These are phyloP conservation scores for Acipenser ruthenus DNA, from an alignment of 2,797 vertebrate species.

Conservation along the genomic window DNA sequence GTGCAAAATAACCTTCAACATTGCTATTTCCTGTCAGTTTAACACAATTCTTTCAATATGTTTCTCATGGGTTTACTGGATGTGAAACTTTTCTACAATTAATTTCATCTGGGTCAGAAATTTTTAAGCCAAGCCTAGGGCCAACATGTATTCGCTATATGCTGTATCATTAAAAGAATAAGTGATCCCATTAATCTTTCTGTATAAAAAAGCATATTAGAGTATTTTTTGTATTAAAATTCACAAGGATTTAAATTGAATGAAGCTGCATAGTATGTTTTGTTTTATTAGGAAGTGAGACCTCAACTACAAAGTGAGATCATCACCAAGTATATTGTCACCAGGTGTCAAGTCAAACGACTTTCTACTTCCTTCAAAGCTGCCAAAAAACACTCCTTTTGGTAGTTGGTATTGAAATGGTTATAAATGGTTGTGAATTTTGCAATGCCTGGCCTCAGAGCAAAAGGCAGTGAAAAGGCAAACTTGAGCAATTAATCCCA, in stretches of 20 bases:
- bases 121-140: slow-evolving; percentile 62
- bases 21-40: slow-evolving; percentile 72
- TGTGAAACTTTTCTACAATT: slow-evolving; percentile 81
- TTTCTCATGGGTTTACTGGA: slow-evolving; percentile 68
- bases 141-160: slow-evolving; percentile 60
- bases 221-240: too few species aligned
- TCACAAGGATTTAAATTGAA: too few species aligned
- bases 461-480: too few species aligned
- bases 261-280: too few species aligned
- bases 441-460: too few species aligned
- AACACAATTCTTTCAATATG: slow-evolving; percentile 60
- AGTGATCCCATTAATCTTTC: slow-evolving; percentile 71
- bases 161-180: slow-evolving; percentile 71
- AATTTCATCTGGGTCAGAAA: slow-evolving; percentile 80
- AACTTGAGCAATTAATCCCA: too few species aligned
- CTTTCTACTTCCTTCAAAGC: neutral
- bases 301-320: too few species aligned
- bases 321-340: neutral
- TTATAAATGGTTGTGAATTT: neutral
- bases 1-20: slow-evolving; percentile 67
- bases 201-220: slow-evolving; percentile 2
- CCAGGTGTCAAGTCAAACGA: neutral
- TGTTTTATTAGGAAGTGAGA: too few species aligned
- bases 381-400: neutral
- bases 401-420: neutral